These are phyloP conservation scores for Scaptomyza polygonia DNA, from an alignment of 2,888 invertebrate genomes.

Conservation along the genomic window DNA sequence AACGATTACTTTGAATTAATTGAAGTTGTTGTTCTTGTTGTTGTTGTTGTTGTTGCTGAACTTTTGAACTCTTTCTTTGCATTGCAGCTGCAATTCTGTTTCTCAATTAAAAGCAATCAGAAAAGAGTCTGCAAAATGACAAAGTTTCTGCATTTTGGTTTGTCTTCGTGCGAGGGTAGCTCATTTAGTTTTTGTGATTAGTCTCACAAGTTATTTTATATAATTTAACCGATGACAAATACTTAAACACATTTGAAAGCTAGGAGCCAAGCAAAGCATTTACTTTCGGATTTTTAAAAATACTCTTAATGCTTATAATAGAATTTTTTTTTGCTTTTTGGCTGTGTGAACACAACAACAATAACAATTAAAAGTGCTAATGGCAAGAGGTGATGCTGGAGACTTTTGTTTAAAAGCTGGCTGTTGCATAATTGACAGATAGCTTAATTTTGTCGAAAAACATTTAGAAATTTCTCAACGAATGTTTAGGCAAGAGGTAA, in stretches of 20 bases:
- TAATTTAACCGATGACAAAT: too few species aligned
- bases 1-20: constrained; percentile 13
- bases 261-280: background rate
- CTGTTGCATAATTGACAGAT: too few species aligned
- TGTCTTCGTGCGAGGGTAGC: constrained; percentile 19
- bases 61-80: constrained; percentile 50
- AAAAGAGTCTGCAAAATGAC: constrained; percentile 19
- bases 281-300: background rate
- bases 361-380: constrained; percentile 9
- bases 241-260: too few species aligned
- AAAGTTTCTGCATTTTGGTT: constrained; percentile 36
- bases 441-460: too few species aligned
- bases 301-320: background rate
- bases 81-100: constrained; percentile 18
- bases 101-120: constrained; percentile 61
- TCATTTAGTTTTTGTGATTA: too few species aligned
- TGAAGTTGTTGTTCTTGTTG: constrained; percentile 14
- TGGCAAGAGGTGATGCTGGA: background rate
- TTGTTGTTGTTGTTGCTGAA: constrained; percentile 31
- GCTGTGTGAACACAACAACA: constrained; percentile 6
- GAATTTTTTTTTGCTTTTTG: background rate
- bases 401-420: too few species aligned
- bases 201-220: too few species aligned
- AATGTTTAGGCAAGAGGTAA: background rate
- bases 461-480: too few species aligned